Percentiles rank a stretch among this genome's conserved stretches.
phyloP scores from a whole-genome alignment of 1,140 invertebrate species.

The Leptopilina boulardi region DNA sequence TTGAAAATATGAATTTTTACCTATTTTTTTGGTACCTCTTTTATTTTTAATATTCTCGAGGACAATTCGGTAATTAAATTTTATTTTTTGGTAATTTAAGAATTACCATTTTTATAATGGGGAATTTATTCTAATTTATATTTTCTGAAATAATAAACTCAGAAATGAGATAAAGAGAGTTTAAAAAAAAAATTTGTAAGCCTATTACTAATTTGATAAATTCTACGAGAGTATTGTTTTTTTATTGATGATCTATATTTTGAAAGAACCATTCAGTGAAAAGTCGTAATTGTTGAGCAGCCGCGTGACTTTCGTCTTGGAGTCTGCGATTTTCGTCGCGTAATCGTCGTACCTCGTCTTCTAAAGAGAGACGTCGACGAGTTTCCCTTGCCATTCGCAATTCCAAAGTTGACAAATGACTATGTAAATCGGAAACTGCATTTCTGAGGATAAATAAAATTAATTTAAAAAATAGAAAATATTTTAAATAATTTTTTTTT shows the following conservation, averaged over 20 bases:
- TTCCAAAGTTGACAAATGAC: slow-evolving; percentile 81
- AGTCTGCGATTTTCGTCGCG: slow-evolving; percentile 90
- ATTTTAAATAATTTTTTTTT: slow-evolving; percentile 16
- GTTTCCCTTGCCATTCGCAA: slow-evolving; percentile 80
- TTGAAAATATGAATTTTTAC: not conserved
- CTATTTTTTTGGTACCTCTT: not conserved
- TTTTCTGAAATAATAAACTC: slow-evolving; percentile 36
- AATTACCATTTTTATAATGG: too few species aligned
- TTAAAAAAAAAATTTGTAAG: not conserved
- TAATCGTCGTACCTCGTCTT: slow-evolving; percentile 86
- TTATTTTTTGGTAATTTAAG: not conserved
- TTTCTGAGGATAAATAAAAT: slow-evolving; percentile 52
- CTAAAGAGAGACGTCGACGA: slow-evolving; percentile 78
- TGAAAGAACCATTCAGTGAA: slow-evolving; percentile 97
- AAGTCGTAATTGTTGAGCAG: slow-evolving; percentile 90
- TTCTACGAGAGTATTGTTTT: not conserved
- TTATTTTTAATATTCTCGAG: not conserved
- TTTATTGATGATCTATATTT: slow-evolving; percentile 86
- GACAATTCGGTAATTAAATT: too few species aligned
- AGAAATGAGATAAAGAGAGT: slow-evolving; percentile 11
- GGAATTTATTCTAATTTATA: slow-evolving; percentile 19
- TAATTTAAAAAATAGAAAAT: too few species aligned
- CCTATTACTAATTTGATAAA: too few species aligned
- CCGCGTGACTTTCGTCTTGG: slow-evolving; percentile 91
- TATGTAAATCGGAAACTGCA: slow-evolving; percentile 79